Conservation (phyloP, 1,140 invertebrate genomes). For the Lasioglossum albipes region DNA sequence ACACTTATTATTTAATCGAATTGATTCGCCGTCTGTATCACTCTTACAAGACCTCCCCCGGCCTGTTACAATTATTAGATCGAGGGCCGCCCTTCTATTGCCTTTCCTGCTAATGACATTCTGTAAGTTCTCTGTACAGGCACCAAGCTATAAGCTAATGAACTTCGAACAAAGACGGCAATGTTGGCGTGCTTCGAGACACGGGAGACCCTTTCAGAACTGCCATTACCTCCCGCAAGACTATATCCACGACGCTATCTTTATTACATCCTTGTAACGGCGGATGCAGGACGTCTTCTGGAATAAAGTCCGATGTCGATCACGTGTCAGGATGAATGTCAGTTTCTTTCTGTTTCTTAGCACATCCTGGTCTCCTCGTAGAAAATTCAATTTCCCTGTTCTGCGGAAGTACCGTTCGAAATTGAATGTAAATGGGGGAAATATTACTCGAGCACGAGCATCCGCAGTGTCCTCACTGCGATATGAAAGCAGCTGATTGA, state of each 20-base stretch:
- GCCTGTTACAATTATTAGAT: conserved; percentile 8
- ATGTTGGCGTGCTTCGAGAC: not conserved
- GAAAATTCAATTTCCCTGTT: not conserved
- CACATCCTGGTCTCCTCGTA: not conserved
- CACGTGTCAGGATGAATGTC: not conserved
- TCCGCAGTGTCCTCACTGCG: no score
- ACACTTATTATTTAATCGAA: conserved; percentile 2
- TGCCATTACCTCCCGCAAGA: not conserved
- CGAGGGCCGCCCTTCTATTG: not conserved
- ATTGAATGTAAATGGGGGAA: no score
- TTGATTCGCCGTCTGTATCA: not conserved
- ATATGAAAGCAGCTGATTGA: no score
- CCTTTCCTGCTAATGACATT: conserved; percentile 14
- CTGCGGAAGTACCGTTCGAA: no score
- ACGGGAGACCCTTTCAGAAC: not conserved
- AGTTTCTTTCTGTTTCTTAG: not conserved
- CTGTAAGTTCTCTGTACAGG: not conserved
- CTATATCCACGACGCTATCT: conserved; percentile 1
- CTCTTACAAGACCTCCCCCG: not conserved
- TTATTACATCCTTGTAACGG: conserved; percentile 10
- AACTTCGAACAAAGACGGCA: conserved; percentile 17
- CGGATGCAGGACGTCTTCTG: not conserved
- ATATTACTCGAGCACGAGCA: no score
- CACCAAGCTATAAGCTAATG: conserved; percentile 18
- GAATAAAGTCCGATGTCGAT: not conserved